These are phyloP conservation scores for Mesochorus sp. DNA, from an alignment of 2,888 invertebrate species.

Conservation along the genomic window DNA sequence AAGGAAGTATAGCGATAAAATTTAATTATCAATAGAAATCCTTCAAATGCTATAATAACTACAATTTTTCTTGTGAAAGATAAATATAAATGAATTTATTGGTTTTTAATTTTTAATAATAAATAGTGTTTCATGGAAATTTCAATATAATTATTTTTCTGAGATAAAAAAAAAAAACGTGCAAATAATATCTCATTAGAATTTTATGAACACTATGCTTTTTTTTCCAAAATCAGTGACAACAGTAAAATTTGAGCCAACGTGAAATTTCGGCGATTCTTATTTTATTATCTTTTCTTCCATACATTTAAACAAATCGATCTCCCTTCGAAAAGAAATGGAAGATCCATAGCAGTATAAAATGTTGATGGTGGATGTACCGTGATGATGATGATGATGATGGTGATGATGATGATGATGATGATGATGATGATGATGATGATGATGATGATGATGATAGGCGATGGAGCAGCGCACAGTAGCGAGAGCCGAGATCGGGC, in stretches of 20 bases:
- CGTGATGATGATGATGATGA: conserved; percentile 22
- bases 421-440: too few relatives aligned
- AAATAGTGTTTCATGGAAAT: too few relatives aligned
- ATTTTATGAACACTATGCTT: too few relatives aligned
- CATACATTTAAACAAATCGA: conserved; percentile 6
- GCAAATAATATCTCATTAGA: too few relatives aligned
- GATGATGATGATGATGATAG: neutral
- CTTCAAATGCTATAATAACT: too few relatives aligned
- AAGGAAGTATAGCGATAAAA: too few relatives aligned
- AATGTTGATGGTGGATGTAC: neutral
- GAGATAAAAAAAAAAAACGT: neutral
- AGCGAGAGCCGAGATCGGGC: conserved; percentile 22
- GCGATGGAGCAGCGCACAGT: conserved; percentile 32
- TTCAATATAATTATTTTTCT: neutral
- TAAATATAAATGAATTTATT: too few relatives aligned
- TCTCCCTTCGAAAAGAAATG: neutral
- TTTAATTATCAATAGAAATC: too few relatives aligned
- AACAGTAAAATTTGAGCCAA: neutral
- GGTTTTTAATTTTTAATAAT: too few relatives aligned
- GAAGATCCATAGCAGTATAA: neutral
- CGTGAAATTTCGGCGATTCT: neutral
- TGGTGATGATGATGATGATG: too few relatives aligned
- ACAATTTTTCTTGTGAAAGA: too few relatives aligned
- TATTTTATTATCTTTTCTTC: neutral
- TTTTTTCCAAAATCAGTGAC: neutral